Evolutionary conservation across 2,888 invertebrate genomes (phyloP).

Genomic region (Andrena bicolor): DNA sequence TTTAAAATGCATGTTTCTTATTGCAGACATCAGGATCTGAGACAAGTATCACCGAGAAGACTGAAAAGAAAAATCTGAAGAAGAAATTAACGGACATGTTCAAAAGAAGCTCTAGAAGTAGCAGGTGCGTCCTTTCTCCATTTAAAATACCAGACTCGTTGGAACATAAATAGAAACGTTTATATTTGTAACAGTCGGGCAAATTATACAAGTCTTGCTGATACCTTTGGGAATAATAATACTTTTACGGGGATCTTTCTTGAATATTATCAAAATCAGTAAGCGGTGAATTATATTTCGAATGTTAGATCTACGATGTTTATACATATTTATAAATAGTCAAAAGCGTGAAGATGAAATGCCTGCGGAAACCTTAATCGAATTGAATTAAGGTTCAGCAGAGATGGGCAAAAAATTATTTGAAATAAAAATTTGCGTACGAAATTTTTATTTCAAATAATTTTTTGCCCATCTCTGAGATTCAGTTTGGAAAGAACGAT

Average conservation of each 20-base stretch:
- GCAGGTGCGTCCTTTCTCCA: slow-evolving; percentile 60
- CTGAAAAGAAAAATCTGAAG: slow-evolving; percentile 90
- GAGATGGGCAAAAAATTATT: too few relatives aligned
- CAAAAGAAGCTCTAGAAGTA: slow-evolving; percentile 87
- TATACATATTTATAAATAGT: too few relatives aligned
- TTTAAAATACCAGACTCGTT: not conserved
- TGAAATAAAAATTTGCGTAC: too few relatives aligned
- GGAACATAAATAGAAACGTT: slow-evolving; percentile 13
- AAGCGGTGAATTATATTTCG: too few relatives aligned
- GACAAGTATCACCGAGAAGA: slow-evolving; percentile 81
- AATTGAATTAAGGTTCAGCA: not conserved
- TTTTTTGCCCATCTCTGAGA: too few relatives aligned
- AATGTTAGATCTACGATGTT: too few relatives aligned
- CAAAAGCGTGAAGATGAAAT: not conserved
- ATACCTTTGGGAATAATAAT: not conserved
- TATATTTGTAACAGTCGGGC: slow-evolving; percentile 18
- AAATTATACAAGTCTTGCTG: slow-evolving; percentile 9
- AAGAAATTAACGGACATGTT: slow-evolving; percentile 94
- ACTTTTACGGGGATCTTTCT: not conserved
- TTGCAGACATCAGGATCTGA: slow-evolving; percentile 83
- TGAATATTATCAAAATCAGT: too few relatives aligned
- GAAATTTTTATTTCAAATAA: too few relatives aligned
- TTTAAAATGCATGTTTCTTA: slow-evolving; percentile 25
- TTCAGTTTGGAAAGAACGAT: not conserved
- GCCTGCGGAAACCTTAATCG: not conserved